A percentile compares a stretch with the other conserved stretches of the same genome.
These are phyloP conservation scores for Xestoiulus laeticollis DNA, from an alignment of 2,888 invertebrate genomes.

Conservation along the genomic window DNA sequence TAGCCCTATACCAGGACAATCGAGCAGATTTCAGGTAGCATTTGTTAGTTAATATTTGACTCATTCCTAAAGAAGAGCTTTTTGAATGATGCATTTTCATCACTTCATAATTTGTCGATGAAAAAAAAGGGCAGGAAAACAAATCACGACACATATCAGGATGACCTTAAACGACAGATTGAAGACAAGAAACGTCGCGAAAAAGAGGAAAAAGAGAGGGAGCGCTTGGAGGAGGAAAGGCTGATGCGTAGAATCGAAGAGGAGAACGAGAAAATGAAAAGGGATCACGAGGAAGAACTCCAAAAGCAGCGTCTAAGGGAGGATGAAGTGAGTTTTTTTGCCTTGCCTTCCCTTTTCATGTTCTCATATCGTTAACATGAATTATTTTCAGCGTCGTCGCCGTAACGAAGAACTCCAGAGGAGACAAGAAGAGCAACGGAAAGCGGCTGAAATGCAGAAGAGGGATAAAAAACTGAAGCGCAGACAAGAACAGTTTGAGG, in stretches of 20 bases:
- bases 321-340: constrained; percentile 52
- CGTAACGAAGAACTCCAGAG: constrained; percentile 52
- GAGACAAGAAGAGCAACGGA: constrained; percentile 49
- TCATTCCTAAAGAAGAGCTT: no score
- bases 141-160: constrained; percentile 45
- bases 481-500: constrained; percentile 46
- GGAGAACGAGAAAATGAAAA: constrained; percentile 53
- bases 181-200: constrained; percentile 54
- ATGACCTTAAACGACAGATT: constrained; percentile 53
- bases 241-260: constrained; percentile 50
- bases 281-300: constrained; percentile 54
- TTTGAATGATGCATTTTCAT: no score
- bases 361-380: not conserved
- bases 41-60: no score
- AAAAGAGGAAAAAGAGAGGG: constrained; percentile 53
- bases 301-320: constrained; percentile 52
- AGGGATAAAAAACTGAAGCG: constrained; percentile 27
- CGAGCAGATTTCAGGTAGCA: not conserved
- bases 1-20: constrained; percentile 16
- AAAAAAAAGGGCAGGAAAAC: not conserved
- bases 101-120: not conserved
- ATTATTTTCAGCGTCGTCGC: constrained; percentile 38
- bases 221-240: constrained; percentile 53
- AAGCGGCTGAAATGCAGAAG: constrained; percentile 42
- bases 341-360: not conserved